phyloP scores from a whole-genome alignment of 2,113 vertebrate species.

The Ictalurus punctatus region DNA sequence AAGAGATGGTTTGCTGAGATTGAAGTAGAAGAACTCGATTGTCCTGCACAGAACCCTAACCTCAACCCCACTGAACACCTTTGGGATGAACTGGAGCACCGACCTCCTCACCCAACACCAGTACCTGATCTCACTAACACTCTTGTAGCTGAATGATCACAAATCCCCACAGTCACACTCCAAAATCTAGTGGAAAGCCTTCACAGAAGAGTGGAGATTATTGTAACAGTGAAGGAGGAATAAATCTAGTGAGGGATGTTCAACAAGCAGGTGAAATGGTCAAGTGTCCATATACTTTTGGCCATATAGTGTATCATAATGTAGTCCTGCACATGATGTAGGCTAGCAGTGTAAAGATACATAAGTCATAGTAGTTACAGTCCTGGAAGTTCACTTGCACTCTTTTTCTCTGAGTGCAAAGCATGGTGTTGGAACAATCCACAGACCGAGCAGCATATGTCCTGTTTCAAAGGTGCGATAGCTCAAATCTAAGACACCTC shows the following conservation, averaged over 20 bases:
- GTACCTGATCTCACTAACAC: no score
- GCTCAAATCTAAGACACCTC: conserved; percentile 65
- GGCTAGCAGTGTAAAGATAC: not conserved
- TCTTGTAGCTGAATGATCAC: no score
- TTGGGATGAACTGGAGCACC: no score
- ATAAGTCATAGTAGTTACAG: not conserved
- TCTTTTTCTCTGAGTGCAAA: not conserved
- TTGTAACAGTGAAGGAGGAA: not conserved
- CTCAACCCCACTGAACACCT: no score
- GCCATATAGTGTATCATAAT: not conserved
- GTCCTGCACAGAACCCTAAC: no score
- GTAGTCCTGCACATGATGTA: not conserved
- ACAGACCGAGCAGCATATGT: conserved; percentile 59
- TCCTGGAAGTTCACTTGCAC: not conserved
- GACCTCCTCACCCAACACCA: no score
- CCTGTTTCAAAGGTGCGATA: conserved; percentile 52
- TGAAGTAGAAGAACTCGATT: not conserved
- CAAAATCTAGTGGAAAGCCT: not conserved
- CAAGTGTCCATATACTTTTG: not conserved
- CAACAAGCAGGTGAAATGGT: not conserved
- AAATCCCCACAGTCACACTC: no score
- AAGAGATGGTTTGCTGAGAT: not conserved
- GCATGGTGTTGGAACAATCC: conserved; percentile 64
- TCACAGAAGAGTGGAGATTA: not conserved
- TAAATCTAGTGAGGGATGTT: not conserved